These are phyloP conservation scores for Zaprionus nigranus DNA, from an alignment of 1,140 invertebrate genomes.

Conservation along the genomic window DNA sequence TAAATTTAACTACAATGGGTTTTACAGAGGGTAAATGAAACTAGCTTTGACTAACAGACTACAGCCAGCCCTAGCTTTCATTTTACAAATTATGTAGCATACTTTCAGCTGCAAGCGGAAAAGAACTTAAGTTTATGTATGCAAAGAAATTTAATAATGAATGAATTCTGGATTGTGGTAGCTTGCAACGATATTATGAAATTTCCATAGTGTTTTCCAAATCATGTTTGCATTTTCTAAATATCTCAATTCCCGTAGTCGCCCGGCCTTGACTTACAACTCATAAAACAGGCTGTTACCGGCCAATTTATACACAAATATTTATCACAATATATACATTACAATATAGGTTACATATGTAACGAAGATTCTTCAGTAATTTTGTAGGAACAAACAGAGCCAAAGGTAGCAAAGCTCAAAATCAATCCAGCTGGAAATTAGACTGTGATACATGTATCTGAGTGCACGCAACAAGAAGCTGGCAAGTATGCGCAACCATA, in stretches of 20 bases:
- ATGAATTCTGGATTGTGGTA: background rate
- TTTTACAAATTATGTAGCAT: background rate
- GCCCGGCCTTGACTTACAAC: background rate
- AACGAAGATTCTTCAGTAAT: background rate
- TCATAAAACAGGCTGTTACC: background rate
- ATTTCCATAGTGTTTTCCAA: background rate
- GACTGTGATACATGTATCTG: slow-evolving; percentile 1
- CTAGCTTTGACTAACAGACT: background rate
- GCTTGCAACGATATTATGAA: background rate
- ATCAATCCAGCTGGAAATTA: background rate
- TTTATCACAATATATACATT: background rate
- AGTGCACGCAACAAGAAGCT: slow-evolving; percentile 17
- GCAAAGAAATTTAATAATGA: background rate
- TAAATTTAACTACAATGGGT: background rate
- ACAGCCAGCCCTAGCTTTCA: background rate
- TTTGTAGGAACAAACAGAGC: background rate
- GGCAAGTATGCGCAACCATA: slow-evolving; percentile 22
- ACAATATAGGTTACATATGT: background rate
- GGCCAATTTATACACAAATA: background rate
- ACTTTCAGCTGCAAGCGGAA: background rate
- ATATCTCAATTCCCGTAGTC: background rate
- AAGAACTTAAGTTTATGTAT: background rate
- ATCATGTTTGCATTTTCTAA: background rate
- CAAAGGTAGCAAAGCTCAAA: background rate
- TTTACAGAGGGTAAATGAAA: background rate